These are phyloP conservation scores for Cebidichthys violaceus DNA, from an alignment of 2,113 vertebrate genomes.

Conservation along the genomic window DNA sequence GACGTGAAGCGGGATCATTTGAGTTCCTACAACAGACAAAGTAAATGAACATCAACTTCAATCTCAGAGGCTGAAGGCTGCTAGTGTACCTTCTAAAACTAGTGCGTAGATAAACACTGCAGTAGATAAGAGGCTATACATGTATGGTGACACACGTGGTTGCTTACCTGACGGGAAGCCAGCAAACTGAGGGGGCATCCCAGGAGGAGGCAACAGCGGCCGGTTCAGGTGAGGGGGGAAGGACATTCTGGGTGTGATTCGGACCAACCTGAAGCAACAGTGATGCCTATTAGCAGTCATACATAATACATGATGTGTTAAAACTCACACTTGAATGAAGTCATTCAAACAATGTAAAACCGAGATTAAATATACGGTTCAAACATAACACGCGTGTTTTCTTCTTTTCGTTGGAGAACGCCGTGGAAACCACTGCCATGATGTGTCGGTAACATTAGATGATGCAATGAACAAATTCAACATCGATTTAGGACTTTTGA, in stretches of 20 bases:
- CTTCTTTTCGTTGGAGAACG: not conserved
- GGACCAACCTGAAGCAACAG: slow-evolving; percentile 80
- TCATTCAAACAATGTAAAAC: not conserved
- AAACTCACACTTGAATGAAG: not conserved
- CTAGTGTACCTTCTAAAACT: not conserved
- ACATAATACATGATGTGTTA: not conserved
- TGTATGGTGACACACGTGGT: slow-evolving; percentile 21
- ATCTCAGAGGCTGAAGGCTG: not conserved
- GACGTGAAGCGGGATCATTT: slow-evolving; percentile 99
- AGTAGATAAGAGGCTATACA: not conserved
- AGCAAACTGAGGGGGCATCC: slow-evolving; percentile 95
- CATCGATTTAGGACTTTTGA: not conserved
- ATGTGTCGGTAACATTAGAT: not conserved
- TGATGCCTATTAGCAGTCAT: slow-evolving; percentile 16
- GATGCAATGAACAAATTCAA: no score
- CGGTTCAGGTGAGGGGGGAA: slow-evolving; percentile 98
- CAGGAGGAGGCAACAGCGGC: slow-evolving; percentile 92
- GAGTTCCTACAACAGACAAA: slow-evolving; percentile 84
- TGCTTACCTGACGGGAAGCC: slow-evolving; percentile 92
- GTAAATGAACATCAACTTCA: not conserved
- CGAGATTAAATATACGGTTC: not conserved
- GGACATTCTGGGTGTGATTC: slow-evolving; percentile 87
- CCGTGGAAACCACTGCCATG: not conserved
- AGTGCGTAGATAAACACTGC: not conserved
- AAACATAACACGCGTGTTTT: not conserved